Base-by-base conservation (phyloP, 2,888 invertebrate species). In the Dynastes grantii region DNA sequence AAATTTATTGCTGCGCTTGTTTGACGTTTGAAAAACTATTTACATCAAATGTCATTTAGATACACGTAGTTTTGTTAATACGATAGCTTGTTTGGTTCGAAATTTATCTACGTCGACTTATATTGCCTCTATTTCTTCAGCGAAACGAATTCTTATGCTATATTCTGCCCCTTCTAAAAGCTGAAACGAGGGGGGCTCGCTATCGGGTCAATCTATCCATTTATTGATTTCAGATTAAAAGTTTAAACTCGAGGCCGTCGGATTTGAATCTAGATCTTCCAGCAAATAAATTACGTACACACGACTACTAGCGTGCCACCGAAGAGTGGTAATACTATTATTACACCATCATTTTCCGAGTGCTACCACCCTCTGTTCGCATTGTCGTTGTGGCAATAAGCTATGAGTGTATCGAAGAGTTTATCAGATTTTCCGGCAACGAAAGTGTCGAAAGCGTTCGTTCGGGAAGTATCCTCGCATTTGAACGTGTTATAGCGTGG, bases 221-320 rank as follows among this genome's bases (percentile, higher is more conserved):
- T 73, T 58, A 73, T 73, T 61, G 73, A 73, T 73, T 73, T 73
- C 37, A 73, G 55, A 73, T 73, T 73, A 73, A 73, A 73, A 73
- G 73, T 73, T 73, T 73, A 58, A 73, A 40, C 58, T 37, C 73
- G 73, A 58, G 22, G 73, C 58, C 40, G 29, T 51, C 58, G 55
- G 73, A 58, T 61, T 16, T 11, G 73, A 73, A 73, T 73, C 58
- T 61, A 61, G 58, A 73, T 73, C 73, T 73, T 40, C 40, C 16
- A 11, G 11, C 37, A 58, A 73, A 73, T 73, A 73, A 73, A 73
- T 73, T 73, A 58, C 73, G 32, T 32, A 22, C 67, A 49, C 73
- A 58, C 37, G n/a, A 40, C 37, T 27, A 68, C n/a, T 22, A 71
- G 13, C 37, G 58, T 40, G 22, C 22, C 27, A 61, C 40, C 37